Conservation (phyloP, 2,888 invertebrate species). For the Drosophila aldrichi region DNA sequence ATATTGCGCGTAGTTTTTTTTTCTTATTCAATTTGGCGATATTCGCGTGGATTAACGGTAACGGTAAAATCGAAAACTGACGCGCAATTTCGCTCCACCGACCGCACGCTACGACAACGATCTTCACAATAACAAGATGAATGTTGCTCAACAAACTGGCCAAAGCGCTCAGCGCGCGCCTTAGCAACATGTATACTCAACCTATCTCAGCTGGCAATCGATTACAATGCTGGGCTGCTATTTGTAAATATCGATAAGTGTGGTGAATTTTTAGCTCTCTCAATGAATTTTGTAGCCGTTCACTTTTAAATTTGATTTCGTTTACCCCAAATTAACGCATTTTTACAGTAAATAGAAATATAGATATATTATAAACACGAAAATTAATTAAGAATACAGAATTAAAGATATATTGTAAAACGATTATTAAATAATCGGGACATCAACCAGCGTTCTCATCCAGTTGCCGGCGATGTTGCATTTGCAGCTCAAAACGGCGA, state of each 20-base stretch:
- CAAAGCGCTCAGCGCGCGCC: not conserved
- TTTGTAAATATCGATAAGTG: not conserved
- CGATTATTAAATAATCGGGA: not conserved
- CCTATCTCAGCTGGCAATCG: not conserved
- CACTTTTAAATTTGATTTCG: not conserved
- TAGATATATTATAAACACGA: slow-evolving; percentile 2
- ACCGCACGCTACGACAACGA: slow-evolving; percentile 55
- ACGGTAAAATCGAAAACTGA: slow-evolving; percentile 50
- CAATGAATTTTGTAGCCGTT: not conserved
- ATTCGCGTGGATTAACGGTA: slow-evolving; percentile 43
- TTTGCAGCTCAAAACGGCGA: slow-evolving; percentile 90
- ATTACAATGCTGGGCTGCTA: slow-evolving; percentile 11
- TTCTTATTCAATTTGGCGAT: slow-evolving; percentile 18
- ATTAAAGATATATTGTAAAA: slow-evolving; percentile 3
- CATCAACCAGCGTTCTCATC: slow-evolving; percentile 34
- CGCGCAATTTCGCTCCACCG: slow-evolving; percentile 33
- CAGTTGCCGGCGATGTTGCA: slow-evolving; percentile 87
- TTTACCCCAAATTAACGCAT: not conserved
- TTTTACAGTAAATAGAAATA: not conserved
- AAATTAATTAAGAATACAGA: slow-evolving; percentile 2
- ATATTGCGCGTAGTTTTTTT: slow-evolving; percentile 23
- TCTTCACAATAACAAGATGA: slow-evolving; percentile 40
- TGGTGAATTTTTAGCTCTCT: not conserved
- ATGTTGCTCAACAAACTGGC: slow-evolving; percentile 48
- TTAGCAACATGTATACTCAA: slow-evolving; percentile 39